Evolutionary conservation across 2,888 invertebrate genomes (phyloP), one percentile per base, ranked within the genome.

Genomic region (Yponomeuta malinellus): DNA sequence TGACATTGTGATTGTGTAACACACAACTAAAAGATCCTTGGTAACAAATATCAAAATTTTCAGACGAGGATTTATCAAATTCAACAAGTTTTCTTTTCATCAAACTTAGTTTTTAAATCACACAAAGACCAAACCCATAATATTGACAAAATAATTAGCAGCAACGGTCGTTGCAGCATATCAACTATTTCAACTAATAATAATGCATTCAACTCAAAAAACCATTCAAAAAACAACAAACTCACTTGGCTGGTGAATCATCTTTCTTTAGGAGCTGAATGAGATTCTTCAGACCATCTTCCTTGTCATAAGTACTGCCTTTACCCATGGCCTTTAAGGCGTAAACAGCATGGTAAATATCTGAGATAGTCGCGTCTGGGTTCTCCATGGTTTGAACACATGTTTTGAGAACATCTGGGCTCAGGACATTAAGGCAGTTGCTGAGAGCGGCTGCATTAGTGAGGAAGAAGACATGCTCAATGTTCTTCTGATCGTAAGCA

Each of bases 181-280:
- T 23, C 23, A 23, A 23, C 23, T 23, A 23, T 23, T 23, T 23
- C 23, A 23, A 23, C 23, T 23, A 23, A 23, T 23, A 23, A 23
- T 23, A 23, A 2, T 59, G 52, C 52, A 59, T 59, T 59, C 2
- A 59, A 15, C 12, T 59, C 12, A 52, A 4, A 59, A 59, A 59
- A 15, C 2, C 9, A 15, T 2, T 59, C 12, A 52, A 4, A 59
- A 59, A 59, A 15, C 4, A 75, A 59, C 10, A 31, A 71, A 85
- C 91, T 89, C 83, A 95, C 95, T 94, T 95, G 66, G 93, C 90
- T 31, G 96, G 92, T 73, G 95, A 95, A 79, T 97, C 97, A 88
- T 98, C 98, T 78, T 96, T 96, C 83, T 97, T 98, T 73, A 98
- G 86, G 73, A 95, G 90, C 73, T 95, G 94, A 79, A 96, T 94